Evolutionary conservation across 2,797 vertebrate genomes (phyloP).

Genomic region (Chelmon rostratus): DNA sequence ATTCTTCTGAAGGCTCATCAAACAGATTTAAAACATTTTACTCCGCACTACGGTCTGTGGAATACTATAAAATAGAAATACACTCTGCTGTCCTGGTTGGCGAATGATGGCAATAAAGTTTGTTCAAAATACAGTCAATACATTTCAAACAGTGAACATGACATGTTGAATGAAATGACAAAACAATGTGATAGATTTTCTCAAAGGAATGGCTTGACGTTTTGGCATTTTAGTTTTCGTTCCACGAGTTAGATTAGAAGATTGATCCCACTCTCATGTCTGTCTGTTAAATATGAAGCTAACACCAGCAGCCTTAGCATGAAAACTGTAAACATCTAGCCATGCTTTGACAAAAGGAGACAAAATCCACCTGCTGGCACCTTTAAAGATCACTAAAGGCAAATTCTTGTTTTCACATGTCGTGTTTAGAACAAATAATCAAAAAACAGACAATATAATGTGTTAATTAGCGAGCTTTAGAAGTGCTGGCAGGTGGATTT

Average conservation of each 20-base stretch:
- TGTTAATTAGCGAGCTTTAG: neutral
- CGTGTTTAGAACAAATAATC: neutral
- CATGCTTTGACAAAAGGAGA: neutral
- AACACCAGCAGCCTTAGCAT: too few species aligned
- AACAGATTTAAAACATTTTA: slow-evolving; percentile 1
- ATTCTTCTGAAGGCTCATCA: slow-evolving; percentile 24
- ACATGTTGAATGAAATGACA: neutral
- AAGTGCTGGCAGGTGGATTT: too few species aligned
- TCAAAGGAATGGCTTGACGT: neutral
- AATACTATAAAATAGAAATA: neutral
- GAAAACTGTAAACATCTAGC: too few species aligned
- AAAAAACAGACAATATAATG: neutral
- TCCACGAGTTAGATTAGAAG: neutral
- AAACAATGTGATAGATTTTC: too few species aligned
- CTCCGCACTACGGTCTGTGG: neutral
- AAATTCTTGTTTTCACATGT: neutral
- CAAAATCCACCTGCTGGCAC: neutral
- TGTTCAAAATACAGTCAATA: neutral
- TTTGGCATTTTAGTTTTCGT: neutral
- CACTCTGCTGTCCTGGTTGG: neutral
- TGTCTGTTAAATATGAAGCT: neutral
- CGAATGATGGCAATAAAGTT: neutral
- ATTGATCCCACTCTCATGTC: neutral
- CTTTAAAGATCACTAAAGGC: neutral
- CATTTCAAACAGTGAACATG: neutral